Evolutionary conservation across 2,888 invertebrate species (phyloP), one percentile per base, ranked within the genome.

Genomic region (Julus scandinavius): DNA sequence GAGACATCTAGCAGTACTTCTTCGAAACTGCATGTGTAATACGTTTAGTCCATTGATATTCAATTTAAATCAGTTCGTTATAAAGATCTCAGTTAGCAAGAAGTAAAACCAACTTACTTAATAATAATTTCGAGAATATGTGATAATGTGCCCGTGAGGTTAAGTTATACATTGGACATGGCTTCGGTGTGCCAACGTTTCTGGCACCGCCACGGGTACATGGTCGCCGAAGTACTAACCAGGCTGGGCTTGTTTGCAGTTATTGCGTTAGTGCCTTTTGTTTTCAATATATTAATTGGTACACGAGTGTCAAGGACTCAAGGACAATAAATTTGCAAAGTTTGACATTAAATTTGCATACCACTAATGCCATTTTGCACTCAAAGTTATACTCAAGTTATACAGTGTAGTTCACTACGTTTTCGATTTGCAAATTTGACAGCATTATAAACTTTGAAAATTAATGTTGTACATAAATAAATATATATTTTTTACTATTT

Each of bases 191-290:
- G 72, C 72, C 72, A n/a, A 72, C n/a, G 72, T 0, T 72, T 72
- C 29, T 72, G 72, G 72, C 72, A 72, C 1, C 11, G 72, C 29
- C 72, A 72, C 29, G 85, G 85, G 41, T 85, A 85, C 20, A 49
- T 85, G n/a, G 20, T 85, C 41, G 85, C 41, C n/a, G 85, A 85
- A 41, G 49, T 85, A 15, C 49, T 85, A 15, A 17, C 41, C 41
- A 85, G 85, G 20, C 45, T 45, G 45, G 41, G 41, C 20, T 41
- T 85, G 49, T 85, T 85, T 49, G 41, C 41, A n/a, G 85, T 41
- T 85, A 49, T 17, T 49, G n/a, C 49, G 85, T 85, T 85, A 85
- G 72, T 72, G 29, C 29, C 29, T 29, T 72, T 54, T 54, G 7
- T 45, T 45, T n/a, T 2, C 63, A 63, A n/a, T 13, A 7, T 13